Base-by-base conservation (phyloP, 2,797 vertebrate species). In the Hypotaenidia okinawae region DNA sequence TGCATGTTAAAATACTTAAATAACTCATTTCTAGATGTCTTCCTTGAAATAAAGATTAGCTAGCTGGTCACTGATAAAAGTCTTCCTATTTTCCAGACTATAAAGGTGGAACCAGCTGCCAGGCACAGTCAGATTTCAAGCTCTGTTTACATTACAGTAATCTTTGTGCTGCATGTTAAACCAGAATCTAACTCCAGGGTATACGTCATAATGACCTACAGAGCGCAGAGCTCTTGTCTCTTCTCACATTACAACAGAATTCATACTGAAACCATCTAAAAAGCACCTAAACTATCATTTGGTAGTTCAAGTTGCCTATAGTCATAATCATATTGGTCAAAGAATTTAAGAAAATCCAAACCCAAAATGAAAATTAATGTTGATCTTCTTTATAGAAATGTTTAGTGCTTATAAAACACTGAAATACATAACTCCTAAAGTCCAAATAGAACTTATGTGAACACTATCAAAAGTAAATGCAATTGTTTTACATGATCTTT, bases 91-190 rank as follows among this genome's bases (percentile, higher is more conserved):
- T 88, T 89, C 70, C 64, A 87, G 62, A 72, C 64, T 33, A 27
- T 13, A 35, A 76, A 94, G 81, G 83, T 74, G 80, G 95, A 89
- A 93, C 37, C 78, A 91, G 90, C 80, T 93, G 88, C 69, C 91
- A 95, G 45, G 82, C 80, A 94, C 52, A 54, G 63, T 43, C 83
- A 91, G 22, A 92, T 87, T 92, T 91, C 84, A 30, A 92, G 62
- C 19, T 63, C 68, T 69, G 51, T 81, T 80, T 90, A 88, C 90
- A 78, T 77, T 93, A 68, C 87, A 84, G 51, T 87, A 93, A 96
- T 95, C 84, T 81, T 43, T 68, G 49, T 24, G 39, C 85, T 82
- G 88, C 69, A 69, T 73, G 21, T 27, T 87, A 92, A 94, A 96
- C 87, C 76, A 95, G 89, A 95, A 95, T 78, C 57, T 73, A 93